Percentiles rank a stretch among this genome's conserved stretches.
phyloP scores from a whole-genome alignment of 2,113 vertebrate species.

The Embiotoca jacksoni region DNA sequence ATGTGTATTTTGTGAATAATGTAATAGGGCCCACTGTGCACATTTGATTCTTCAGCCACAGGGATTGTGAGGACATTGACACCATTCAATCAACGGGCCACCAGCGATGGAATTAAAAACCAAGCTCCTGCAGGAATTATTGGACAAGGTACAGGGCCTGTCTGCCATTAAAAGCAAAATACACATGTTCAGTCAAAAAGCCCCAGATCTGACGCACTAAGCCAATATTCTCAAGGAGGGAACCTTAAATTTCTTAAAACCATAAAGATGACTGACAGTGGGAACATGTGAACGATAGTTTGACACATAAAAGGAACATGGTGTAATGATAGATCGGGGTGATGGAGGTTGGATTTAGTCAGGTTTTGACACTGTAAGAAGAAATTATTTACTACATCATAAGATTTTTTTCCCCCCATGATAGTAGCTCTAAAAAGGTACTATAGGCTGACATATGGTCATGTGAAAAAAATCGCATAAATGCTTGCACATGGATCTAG shows the following conservation, averaged over 20 bases:
- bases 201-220: constrained; percentile 40
- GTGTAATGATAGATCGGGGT: constrained; percentile 58
- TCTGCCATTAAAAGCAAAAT: constrained; percentile 34
- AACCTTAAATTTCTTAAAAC: constrained; percentile 52
- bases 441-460: constrained; percentile 67
- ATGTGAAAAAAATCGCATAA: constrained; percentile 53
- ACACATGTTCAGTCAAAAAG: constrained; percentile 46
- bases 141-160: constrained; percentile 40
- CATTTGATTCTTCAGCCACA: constrained; percentile 11
- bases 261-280: constrained; percentile 75
- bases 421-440: constrained; percentile 49
- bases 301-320: constrained; percentile 66
- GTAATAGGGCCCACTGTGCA: constrained; percentile 19
- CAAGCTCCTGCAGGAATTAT: constrained; percentile 31
- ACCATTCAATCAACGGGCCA: constrained; percentile 14
- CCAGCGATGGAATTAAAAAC: constrained; percentile 31
- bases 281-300: constrained; percentile 69
- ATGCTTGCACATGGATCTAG: constrained; percentile 79
- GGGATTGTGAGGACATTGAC: background rate
- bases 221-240: constrained; percentile 22
- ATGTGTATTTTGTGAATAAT: constrained; percentile 37
- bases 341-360: constrained; percentile 50
- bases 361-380: constrained; percentile 61
- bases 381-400: constrained; percentile 65
- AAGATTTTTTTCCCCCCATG: constrained; percentile 47